Conservation (phyloP, 2,888 invertebrate species). For the Eupithecia abbreviata region DNA sequence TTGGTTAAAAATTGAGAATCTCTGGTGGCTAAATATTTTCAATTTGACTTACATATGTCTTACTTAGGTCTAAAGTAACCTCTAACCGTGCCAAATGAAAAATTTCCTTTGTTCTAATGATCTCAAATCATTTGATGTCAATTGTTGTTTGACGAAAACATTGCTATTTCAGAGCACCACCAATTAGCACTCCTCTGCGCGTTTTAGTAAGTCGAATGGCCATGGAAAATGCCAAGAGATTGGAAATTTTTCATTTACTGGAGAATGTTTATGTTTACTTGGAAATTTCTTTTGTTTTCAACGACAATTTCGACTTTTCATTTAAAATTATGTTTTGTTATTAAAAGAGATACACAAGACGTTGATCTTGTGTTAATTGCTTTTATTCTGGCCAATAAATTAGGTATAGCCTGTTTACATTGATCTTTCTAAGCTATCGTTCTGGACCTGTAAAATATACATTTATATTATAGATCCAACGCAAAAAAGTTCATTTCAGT, state of each 20-base stretch:
- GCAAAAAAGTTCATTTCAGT: not conserved
- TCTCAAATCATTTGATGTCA: not conserved
- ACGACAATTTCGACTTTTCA: not conserved
- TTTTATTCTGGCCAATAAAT: not conserved
- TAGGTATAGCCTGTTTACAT: not conserved
- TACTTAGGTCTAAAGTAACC: not conserved
- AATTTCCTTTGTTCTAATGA: not conserved
- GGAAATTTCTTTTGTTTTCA: not conserved
- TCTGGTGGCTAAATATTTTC: not conserved
- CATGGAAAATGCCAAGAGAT: constrained; percentile 28
- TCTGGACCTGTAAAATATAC: not conserved
- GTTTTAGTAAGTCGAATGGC: constrained; percentile 24
- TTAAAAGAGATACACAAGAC: not conserved
- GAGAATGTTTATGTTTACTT: not conserved
- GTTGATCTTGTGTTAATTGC: not conserved
- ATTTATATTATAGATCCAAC: not conserved
- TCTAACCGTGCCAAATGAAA: not conserved
- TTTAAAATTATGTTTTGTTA: not conserved
- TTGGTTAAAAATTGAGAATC: too few species aligned
- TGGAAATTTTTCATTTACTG: constrained; percentile 10
- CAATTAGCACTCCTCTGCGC: constrained; percentile 28
- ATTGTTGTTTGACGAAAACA: constrained; percentile 15
- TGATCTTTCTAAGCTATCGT: not conserved
- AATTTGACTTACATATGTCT: too few species aligned
- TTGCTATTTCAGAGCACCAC: constrained; percentile 3